Conservation (phyloP, 2,888 invertebrate species). For the Platycnemis pennipes region DNA sequence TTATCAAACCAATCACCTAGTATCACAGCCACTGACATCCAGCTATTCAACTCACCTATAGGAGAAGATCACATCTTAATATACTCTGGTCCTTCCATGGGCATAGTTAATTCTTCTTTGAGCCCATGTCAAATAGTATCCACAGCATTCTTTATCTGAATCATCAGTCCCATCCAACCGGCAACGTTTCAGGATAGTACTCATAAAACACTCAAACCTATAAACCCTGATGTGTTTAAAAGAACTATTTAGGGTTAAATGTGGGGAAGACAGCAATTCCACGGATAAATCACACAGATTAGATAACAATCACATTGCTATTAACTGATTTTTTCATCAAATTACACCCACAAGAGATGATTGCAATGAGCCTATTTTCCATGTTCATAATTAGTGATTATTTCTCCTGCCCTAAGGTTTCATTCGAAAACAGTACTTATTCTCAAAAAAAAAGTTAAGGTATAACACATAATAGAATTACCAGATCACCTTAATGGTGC, state of each 20-base stretch:
- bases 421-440: not conserved
- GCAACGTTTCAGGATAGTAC: not conserved
- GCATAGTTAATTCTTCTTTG: not conserved
- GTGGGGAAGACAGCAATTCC: not conserved
- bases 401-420: not conserved
- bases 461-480: too few relatives aligned
- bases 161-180: not conserved
- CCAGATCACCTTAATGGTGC: too few relatives aligned
- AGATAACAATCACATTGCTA: not conserved
- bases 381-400: not conserved
- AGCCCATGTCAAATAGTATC: not conserved
- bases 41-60: not conserved
- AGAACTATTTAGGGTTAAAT: conserved; percentile 2
- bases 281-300: not conserved
- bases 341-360: too few relatives aligned
- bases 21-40: not conserved
- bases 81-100: not conserved
- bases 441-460: too few relatives aligned
- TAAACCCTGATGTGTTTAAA: conserved; percentile 10
- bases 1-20: not conserved
- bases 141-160: not conserved
- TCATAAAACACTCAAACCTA: not conserved
- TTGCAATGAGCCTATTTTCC: too few relatives aligned
- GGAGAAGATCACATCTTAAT: not conserved
- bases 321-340: not conserved